These are phyloP conservation scores for Ips nitidus DNA, from an alignment of 1,140 invertebrate species.

Conservation along the genomic window DNA sequence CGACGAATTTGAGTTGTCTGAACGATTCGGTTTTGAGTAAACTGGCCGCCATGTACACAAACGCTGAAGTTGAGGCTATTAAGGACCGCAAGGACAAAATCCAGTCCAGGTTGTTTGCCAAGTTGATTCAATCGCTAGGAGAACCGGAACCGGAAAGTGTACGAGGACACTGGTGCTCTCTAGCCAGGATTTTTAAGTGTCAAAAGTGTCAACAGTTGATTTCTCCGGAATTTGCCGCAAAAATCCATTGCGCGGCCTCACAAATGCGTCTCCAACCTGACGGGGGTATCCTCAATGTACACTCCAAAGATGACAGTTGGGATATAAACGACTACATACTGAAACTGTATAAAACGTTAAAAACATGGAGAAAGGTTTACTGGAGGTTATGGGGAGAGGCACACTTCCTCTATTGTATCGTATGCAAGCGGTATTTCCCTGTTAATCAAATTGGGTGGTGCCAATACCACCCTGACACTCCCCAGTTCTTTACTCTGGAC, in stretches of 20 bases:
- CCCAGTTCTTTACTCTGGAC: constrained; percentile 75
- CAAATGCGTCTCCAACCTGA: constrained; percentile 70
- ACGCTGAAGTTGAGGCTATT: constrained; percentile 74
- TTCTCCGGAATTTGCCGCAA: constrained; percentile 63
- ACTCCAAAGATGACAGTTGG: constrained; percentile 76
- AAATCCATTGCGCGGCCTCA: constrained; percentile 66
- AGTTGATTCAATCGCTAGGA: constrained; percentile 73
- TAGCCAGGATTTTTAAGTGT: constrained; percentile 66
- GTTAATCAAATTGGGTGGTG: constrained; percentile 79
- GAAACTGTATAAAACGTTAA: constrained; percentile 72
- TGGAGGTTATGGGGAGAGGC: constrained; percentile 90
- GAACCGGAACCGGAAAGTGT: constrained; percentile 70
- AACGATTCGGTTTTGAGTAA: constrained; percentile 77
- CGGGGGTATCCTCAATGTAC: constrained; percentile 68
- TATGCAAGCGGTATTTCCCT: constrained; percentile 75
- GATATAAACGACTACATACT: constrained; percentile 80
- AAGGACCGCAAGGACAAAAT: constrained; percentile 82
- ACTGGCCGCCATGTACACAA: constrained; percentile 77
- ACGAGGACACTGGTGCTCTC: constrained; percentile 75
- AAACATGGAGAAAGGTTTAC: constrained; percentile 87
- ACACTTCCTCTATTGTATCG: constrained; percentile 76
- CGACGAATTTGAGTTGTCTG: constrained; percentile 77
- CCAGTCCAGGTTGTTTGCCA: constrained; percentile 78
- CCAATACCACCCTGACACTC: constrained; percentile 70
- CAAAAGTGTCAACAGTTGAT: constrained; percentile 60